Base-by-base conservation (phyloP, 2,113 vertebrate species). In the Eira barbara region DNA sequence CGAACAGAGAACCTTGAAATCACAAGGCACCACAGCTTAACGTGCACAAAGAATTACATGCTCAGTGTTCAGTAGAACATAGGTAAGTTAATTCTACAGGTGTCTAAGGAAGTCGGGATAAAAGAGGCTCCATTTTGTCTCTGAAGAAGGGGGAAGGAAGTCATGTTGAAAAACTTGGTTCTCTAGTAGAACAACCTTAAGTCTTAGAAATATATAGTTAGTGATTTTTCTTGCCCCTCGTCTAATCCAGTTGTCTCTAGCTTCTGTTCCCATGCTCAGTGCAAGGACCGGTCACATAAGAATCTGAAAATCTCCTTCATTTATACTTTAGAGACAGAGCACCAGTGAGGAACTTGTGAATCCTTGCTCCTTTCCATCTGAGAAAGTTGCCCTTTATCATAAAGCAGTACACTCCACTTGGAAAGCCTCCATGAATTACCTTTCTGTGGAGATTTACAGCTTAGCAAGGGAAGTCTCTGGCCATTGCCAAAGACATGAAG, bases 1-100 rank as follows among this genome's bases (percentile, higher is more conserved):
- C 84, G 61, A 82, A 96, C 81, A 96, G 95, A 94, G 91, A 95
- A 49, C 59, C 5, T 45, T 97, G 88, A 95, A 95, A 82, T 94
- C 47, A 84, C n/a, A 97, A 95, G 93, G 13, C 73, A 89, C 92
- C 57, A 9, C 90, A 9, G 47, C n/a, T 96, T 96, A 79, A 86
- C 89, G 69, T 88, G 29, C 13, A 36, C 57, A 1, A 13, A 89
- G 76, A 93, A 83, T 29, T 78, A 83, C 6, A 25, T 65, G 45
- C 15, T 6, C 27, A 20, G 5, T 57, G 61, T 78, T 18, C 13
- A 15, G 55, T 3, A 65, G 1, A 31, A n/a, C 0, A 9, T 39
- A 12, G 78, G 14, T 49, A 82, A 76, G 12, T 55, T 88, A 63
- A 71, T 71, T 1, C 65, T 84, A 65, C 34, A 34, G 4, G 27